These are phyloP conservation scores for Pseudochromis fuscus DNA, from an alignment of 2,797 vertebrate species.

Conservation along the genomic window DNA sequence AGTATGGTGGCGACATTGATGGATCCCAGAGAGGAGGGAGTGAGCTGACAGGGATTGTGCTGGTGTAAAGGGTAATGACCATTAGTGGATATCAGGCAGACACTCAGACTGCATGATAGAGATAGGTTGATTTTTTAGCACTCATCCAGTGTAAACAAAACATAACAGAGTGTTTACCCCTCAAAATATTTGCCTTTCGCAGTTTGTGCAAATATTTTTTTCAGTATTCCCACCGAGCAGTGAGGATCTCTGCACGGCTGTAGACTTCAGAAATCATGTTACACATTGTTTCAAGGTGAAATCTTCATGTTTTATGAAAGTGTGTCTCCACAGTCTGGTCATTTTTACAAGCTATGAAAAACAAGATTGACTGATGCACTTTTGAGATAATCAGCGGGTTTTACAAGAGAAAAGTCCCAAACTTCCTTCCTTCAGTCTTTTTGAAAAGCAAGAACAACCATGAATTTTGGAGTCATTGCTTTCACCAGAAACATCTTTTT, in stretches of 20 bases:
- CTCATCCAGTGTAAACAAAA: conserved; percentile 38
- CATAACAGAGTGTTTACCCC: conserved; percentile 22
- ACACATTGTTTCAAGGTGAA: conserved; percentile 36
- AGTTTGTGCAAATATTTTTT: conserved; percentile 9
- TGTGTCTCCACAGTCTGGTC: conserved; percentile 5
- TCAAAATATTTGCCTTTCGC: conserved; percentile 47
- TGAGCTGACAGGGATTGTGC: conserved; percentile 45
- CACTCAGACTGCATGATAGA: conserved; percentile 34
- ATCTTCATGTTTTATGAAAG: conserved; percentile 13
- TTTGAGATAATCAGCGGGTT: background rate
- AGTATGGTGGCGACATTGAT: conserved; percentile 58
- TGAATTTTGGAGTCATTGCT: conserved; percentile 3
- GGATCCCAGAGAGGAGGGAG: conserved; percentile 65
- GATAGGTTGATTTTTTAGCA: conserved; percentile 36
- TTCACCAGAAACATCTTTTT: background rate
- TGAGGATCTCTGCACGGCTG: conserved; percentile 4
- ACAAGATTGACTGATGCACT: conserved; percentile 5
- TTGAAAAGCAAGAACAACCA: conserved; percentile 1
- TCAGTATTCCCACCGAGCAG: conserved; percentile 12
- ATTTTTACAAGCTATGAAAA: conserved; percentile 15
- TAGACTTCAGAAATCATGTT: conserved; percentile 9
- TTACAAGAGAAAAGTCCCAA: background rate
- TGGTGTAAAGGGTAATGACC: conserved; percentile 65
- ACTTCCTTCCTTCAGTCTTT: background rate
- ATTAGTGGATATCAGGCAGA: conserved; percentile 50